A percentile compares a stretch with the other conserved stretches of the same genome.
phyloP scores from a whole-genome alignment of 1,140 invertebrate species.

The Ruditapes philippinarum region DNA sequence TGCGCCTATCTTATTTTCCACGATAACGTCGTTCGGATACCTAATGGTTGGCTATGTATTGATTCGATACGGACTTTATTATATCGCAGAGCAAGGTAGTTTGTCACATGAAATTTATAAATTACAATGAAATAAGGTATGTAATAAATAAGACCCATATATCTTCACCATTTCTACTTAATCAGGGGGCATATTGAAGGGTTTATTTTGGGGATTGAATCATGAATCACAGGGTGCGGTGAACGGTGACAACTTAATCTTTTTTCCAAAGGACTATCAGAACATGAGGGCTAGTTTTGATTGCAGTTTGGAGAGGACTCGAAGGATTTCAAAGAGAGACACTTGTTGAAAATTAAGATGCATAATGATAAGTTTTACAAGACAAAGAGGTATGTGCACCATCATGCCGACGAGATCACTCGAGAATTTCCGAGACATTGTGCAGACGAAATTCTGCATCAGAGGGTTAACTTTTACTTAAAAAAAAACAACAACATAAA shows the following conservation, averaged over 20 bases:
- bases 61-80: slow-evolving; percentile 59
- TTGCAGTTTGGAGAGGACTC: slow-evolving; percentile 29
- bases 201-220: slow-evolving; percentile 59
- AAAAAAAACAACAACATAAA: no score
- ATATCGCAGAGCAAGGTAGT: slow-evolving; percentile 34
- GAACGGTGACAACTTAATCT: slow-evolving; percentile 60
- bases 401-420: background rate
- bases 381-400: background rate
- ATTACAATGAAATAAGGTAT: slow-evolving; percentile 66
- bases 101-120: slow-evolving; percentile 70
- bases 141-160: slow-evolving; percentile 58
- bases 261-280: slow-evolving; percentile 39
- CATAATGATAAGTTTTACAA: background rate
- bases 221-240: slow-evolving; percentile 61
- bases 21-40: slow-evolving; percentile 54
- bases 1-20: slow-evolving; percentile 24
- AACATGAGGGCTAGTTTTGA: background rate
- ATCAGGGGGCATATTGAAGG: slow-evolving; percentile 50
- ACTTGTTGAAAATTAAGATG: slow-evolving; percentile 27
- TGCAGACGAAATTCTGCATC: no score
- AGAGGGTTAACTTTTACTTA: no score
- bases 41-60: slow-evolving; percentile 21
- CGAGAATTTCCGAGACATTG: background rate
- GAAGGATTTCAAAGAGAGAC: slow-evolving; percentile 8
- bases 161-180: slow-evolving; percentile 61